phyloP scores from a whole-genome alignment of 2,888 invertebrate species.

The Hedychridium roseum region DNA sequence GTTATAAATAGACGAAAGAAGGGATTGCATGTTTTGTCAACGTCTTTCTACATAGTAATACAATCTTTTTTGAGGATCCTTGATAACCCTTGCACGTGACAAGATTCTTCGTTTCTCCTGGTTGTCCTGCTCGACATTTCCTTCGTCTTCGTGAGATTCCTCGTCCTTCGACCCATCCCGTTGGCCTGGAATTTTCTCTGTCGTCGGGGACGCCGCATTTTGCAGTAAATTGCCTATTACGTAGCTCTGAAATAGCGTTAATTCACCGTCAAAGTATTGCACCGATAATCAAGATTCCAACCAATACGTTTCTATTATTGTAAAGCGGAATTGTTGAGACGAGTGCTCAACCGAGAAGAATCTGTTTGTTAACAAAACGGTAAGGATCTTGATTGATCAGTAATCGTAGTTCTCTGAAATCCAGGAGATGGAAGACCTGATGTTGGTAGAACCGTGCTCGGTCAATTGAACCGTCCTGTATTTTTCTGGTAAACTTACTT shows the following conservation, averaged over 20 bases:
- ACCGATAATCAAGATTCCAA: too few species aligned
- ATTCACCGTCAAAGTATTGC: too few species aligned
- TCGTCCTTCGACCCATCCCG: neutral
- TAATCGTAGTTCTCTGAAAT: constrained; percentile 46
- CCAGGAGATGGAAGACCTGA: constrained; percentile 43
- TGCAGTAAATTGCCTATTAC: constrained; percentile 29
- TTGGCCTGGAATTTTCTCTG: neutral
- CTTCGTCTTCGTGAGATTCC: neutral
- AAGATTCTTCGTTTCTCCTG: neutral
- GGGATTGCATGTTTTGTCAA: neutral
- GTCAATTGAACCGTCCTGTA: constrained; percentile 37
- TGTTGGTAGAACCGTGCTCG: constrained; percentile 39
- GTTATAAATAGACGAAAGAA: too few species aligned
- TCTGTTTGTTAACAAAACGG: neutral
- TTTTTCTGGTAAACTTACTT: constrained; percentile 30
- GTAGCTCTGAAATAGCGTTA: constrained; percentile 34
- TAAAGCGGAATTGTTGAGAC: too few species aligned
- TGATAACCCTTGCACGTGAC: constrained; percentile 19
- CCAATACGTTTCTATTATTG: too few species aligned
- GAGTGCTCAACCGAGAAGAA: too few species aligned
- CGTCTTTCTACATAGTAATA: constrained; percentile 41
- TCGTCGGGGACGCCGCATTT: constrained; percentile 10
- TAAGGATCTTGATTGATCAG: constrained; percentile 16
- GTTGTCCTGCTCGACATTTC: constrained; percentile 14
- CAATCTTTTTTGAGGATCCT: constrained; percentile 35